Conservation (phyloP, 1,140 invertebrate genomes). For the Drosophila ananassae region DNA sequence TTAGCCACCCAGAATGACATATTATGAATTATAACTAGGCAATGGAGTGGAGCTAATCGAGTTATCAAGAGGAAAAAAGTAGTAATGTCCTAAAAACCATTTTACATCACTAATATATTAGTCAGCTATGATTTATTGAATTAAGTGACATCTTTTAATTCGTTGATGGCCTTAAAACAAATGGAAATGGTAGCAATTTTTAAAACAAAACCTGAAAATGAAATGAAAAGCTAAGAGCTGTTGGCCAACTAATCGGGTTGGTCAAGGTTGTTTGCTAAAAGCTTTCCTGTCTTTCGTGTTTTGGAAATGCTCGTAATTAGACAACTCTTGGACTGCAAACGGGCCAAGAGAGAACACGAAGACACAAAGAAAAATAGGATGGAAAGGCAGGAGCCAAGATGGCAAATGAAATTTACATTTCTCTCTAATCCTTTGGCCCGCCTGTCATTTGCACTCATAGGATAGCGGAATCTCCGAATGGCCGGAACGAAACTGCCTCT, state of each 20-base stretch:
- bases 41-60: not conserved
- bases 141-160: no score
- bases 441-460: conserved; percentile 72
- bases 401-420: conserved; percentile 76
- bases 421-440: conserved; percentile 66
- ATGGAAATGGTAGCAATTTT: no score
- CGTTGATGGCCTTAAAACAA: no score
- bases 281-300: conserved; percentile 26
- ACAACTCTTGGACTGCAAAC: conserved; percentile 44
- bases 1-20: conserved; percentile 6
- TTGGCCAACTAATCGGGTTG: conserved; percentile 20
- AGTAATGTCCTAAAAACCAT: not conserved
- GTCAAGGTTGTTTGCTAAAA: conserved; percentile 42
- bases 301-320: conserved; percentile 52
- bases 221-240: not conserved
- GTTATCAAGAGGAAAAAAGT: conserved; percentile 5
- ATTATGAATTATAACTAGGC: conserved; percentile 24
- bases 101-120: not conserved
- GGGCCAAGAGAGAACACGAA: not conserved
- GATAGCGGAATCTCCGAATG: conserved; percentile 10
- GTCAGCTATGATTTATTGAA: no score
- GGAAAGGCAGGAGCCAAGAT: conserved; percentile 6
- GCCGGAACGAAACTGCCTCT: conserved; percentile 8
- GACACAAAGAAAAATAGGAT: conserved; percentile 5
- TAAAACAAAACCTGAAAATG: not conserved